Evolutionary conservation across 1,140 invertebrate genomes (phyloP).

Genomic region (Drosophila arizonae): DNA sequence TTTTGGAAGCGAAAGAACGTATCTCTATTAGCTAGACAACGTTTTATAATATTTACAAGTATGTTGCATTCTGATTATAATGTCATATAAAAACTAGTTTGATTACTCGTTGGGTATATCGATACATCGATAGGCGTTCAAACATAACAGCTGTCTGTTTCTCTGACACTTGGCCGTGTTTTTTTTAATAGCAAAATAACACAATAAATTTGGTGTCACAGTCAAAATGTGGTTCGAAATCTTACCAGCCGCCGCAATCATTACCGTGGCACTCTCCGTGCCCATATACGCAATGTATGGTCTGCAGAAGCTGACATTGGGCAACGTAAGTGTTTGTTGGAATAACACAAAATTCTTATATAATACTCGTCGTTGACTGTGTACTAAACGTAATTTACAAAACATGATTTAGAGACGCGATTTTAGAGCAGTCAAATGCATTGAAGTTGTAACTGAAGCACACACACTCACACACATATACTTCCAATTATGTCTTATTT

Average conservation of each 20-base stretch:
- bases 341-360: constrained; percentile 73
- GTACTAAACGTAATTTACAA: constrained; percentile 55
- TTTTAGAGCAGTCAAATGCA: constrained; percentile 14
- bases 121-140: constrained; percentile 25
- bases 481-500: constrained; percentile 6
- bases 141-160: constrained; percentile 37
- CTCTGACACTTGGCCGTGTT: constrained; percentile 29
- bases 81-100: background rate
- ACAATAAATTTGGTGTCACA: constrained; percentile 48
- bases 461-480: background rate
- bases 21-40: background rate
- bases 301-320: constrained; percentile 84
- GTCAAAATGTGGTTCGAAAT: constrained; percentile 86
- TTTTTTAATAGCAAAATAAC: constrained; percentile 51
- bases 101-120: constrained; percentile 7
- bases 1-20: background rate
- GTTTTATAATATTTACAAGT: background rate
- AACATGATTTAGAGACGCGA: constrained; percentile 49
- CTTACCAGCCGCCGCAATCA: constrained; percentile 85
- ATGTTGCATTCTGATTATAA: background rate
- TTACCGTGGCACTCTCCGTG: constrained; percentile 84
- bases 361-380: constrained; percentile 56
- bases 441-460: constrained; percentile 15
- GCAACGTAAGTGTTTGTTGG: constrained; percentile 84
- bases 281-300: constrained; percentile 85